Percentiles rank a stretch among this genome's conserved stretches.
Evolutionary conservation across 30 jellyfish, hydroid and myxozoan genomes (phyloP).

Genomic region (Catostylus mosaicus): DNA sequence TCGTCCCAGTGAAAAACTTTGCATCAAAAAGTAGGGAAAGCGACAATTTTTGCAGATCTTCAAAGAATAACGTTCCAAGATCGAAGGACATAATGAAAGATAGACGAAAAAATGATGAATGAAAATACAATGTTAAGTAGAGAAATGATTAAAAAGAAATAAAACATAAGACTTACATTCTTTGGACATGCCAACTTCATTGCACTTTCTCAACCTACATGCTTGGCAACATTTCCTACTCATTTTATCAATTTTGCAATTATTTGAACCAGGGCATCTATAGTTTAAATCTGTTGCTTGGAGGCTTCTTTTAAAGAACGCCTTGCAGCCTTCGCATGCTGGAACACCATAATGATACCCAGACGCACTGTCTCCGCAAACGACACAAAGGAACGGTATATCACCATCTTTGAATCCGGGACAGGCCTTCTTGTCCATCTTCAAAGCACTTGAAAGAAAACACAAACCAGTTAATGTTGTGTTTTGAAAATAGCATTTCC

Average conservation of each 20-base stretch:
- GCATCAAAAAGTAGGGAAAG: no score
- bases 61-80: no score
- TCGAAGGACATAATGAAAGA: no score
- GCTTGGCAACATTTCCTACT: constrained; percentile 98
- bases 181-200: constrained; percentile 95
- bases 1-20: no score
- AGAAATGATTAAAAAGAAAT: no score
- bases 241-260: constrained; percentile 90
- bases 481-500: no score
- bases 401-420: constrained; percentile 74
- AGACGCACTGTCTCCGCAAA: constrained; percentile 95
- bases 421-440: constrained; percentile 67
- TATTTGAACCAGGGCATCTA: constrained; percentile 87
- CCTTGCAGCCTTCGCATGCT: constrained; percentile 98
- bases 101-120: no score
- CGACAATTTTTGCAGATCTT: no score
- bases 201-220: constrained; percentile 90
- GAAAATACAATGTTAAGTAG: no score
- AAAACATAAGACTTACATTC: constrained; percentile 99
- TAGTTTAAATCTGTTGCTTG: constrained; percentile 87
- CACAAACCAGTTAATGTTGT: no score
- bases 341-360: constrained; percentile 99
- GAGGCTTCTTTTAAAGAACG: constrained; percentile 89
- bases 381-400: constrained; percentile 82
- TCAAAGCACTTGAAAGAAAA: constrained; percentile 45